Conservation (phyloP, 2,113 vertebrate species). For the Emydura subglobosa region DNA sequence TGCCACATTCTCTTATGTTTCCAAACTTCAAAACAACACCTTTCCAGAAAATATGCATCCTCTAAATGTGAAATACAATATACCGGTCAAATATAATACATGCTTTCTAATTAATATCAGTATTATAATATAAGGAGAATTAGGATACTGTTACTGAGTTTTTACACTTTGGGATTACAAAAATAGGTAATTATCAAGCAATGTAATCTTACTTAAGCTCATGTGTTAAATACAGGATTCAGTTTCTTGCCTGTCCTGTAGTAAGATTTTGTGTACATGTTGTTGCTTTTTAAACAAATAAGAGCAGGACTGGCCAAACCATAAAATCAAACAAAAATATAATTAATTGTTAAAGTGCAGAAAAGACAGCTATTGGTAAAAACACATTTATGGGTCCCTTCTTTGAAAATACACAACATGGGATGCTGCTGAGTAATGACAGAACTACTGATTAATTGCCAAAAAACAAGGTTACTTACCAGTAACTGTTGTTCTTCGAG, state of each 20-base stretch:
- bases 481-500: too few relatives aligned
- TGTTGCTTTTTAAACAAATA: not conserved
- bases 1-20: conserved; percentile 9
- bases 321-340: not conserved
- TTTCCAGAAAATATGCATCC: not conserved
- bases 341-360: not conserved
- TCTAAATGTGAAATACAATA: not conserved
- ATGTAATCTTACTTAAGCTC: not conserved
- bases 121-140: not conserved
- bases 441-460: not conserved
- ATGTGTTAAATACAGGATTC: not conserved
- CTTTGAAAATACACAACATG: not conserved
- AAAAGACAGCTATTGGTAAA: not conserved
- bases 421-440: not conserved
- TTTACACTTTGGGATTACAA: not conserved
- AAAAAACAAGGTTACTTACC: not conserved
- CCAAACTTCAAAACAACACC: conserved; percentile 13
- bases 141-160: not conserved
- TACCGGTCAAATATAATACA: not conserved
- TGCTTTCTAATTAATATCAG: not conserved
- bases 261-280: not conserved
- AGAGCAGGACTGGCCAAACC: not conserved
- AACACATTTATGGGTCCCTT: not conserved
- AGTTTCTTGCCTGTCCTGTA: not conserved
- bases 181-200: not conserved